These are phyloP conservation scores for Rhagium mordax DNA, from an alignment of 2,888 invertebrate species.

Conservation along the genomic window DNA sequence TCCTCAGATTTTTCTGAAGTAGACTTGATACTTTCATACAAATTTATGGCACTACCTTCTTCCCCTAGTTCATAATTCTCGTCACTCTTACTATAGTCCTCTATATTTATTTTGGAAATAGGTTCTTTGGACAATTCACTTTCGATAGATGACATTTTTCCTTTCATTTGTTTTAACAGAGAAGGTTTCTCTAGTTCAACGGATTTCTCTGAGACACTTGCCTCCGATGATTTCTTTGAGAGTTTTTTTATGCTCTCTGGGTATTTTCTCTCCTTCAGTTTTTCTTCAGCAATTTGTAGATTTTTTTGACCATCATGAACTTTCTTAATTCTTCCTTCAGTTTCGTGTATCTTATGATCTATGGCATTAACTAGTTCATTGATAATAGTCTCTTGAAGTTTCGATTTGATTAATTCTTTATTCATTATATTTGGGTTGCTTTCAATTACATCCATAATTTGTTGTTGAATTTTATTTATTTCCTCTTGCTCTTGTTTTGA, in stretches of 20 bases:
- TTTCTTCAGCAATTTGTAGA: neutral
- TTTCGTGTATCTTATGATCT: constrained; percentile 46
- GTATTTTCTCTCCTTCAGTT: constrained; percentile 1
- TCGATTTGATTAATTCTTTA: constrained; percentile 70
- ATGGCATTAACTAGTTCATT: constrained; percentile 58
- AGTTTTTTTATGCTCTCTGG: neutral
- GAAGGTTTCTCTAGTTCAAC: constrained; percentile 15
- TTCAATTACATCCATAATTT: constrained; percentile 70
- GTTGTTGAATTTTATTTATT: constrained; percentile 69
- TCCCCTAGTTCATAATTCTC: constrained; percentile 48
- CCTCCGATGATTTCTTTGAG: neutral
- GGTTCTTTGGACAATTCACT: constrained; percentile 10
- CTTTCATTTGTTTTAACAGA: neutral
- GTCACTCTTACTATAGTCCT: constrained; percentile 34
- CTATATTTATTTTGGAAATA: constrained; percentile 11
- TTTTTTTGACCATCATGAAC: neutral
- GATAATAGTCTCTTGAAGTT: constrained; percentile 64
- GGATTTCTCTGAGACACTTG: neutral
- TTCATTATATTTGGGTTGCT: constrained; percentile 71
- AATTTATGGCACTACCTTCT: constrained; percentile 30
- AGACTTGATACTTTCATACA: neutral
- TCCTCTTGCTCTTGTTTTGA: constrained; percentile 71
- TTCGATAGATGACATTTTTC: constrained; percentile 1
- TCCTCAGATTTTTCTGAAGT: constrained; percentile 18
- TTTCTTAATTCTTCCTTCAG: constrained; percentile 11